A percentile compares a stretch with the other conserved stretches of the same genome.
Conservation (phyloP, 2,797 vertebrate genomes). For the Denticeps clupeoides region DNA sequence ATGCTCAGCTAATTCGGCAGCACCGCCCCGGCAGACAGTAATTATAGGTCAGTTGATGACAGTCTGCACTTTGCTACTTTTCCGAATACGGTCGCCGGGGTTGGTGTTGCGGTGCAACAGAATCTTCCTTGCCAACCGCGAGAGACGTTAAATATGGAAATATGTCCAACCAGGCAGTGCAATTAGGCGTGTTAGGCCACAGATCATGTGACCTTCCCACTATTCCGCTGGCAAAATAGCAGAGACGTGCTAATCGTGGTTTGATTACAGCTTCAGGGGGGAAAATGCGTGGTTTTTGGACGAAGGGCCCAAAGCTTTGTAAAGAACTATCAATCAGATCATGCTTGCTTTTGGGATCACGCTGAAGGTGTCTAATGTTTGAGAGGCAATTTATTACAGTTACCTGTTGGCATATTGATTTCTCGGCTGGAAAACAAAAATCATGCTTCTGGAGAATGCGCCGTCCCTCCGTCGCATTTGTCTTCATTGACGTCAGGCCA, state of each 20-base stretch:
- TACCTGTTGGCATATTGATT: constrained; percentile 37
- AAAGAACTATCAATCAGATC: constrained; percentile 16
- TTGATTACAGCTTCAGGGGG: no score
- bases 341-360: constrained; percentile 25
- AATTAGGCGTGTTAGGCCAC: no score
- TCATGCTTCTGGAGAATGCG: constrained; percentile 24
- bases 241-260: no score
- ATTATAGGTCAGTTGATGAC: constrained; percentile 27
- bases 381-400: constrained; percentile 34
- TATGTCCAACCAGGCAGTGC: no score
- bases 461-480: constrained; percentile 21
- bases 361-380: constrained; percentile 28
- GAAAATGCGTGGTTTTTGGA: background rate
- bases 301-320: constrained; percentile 4
- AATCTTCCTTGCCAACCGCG: no score
- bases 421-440: constrained; percentile 29
- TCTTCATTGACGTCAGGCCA: constrained; percentile 25
- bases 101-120: no score
- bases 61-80: constrained; percentile 20
- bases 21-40: constrained; percentile 24
- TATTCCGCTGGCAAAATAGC: no score
- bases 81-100: no score
- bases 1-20: constrained; percentile 31
- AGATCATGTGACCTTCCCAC: no score
- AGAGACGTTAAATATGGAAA: no score